These are phyloP conservation scores for Thermophis baileyi DNA, from an alignment of 2,113 vertebrate species.

Conservation along the genomic window DNA sequence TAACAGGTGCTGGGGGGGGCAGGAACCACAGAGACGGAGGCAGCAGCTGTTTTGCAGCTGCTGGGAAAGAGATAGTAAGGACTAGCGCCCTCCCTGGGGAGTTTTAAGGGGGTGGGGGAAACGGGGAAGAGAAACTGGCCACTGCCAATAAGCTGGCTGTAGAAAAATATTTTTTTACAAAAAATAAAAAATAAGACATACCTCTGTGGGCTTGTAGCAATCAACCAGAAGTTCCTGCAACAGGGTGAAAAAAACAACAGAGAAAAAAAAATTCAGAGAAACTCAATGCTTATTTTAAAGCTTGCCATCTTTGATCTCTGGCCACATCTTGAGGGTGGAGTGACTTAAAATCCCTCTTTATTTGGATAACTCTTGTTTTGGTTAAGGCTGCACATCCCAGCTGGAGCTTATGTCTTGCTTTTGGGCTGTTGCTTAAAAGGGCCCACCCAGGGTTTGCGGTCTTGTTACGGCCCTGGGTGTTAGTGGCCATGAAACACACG, in stretches of 20 bases:
- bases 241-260: background rate
- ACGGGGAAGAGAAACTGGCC: background rate
- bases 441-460: background rate
- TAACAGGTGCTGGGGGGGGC: background rate
- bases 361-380: background rate
- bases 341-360: background rate
- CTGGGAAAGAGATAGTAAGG: background rate
- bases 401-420: background rate
- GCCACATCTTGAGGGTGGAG: background rate
- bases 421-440: background rate
- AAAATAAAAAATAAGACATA: constrained; percentile 50
- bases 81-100: background rate
- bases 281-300: background rate
- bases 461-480: background rate
- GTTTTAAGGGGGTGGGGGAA: background rate
- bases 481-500: background rate
- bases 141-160: background rate
- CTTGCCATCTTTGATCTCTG: background rate
- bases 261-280: no score
- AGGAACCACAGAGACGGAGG: background rate
- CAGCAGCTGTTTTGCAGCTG: constrained; percentile 11
- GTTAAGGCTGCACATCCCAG: background rate
- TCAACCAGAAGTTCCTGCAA: constrained; percentile 84
- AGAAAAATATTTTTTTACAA: background rate
- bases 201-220: constrained; percentile 92